Percentiles rank a stretch among this genome's conserved stretches.
phyloP scores from a whole-genome alignment of 2,888 invertebrate genomes.

The Synanthedon vespiformis region DNA sequence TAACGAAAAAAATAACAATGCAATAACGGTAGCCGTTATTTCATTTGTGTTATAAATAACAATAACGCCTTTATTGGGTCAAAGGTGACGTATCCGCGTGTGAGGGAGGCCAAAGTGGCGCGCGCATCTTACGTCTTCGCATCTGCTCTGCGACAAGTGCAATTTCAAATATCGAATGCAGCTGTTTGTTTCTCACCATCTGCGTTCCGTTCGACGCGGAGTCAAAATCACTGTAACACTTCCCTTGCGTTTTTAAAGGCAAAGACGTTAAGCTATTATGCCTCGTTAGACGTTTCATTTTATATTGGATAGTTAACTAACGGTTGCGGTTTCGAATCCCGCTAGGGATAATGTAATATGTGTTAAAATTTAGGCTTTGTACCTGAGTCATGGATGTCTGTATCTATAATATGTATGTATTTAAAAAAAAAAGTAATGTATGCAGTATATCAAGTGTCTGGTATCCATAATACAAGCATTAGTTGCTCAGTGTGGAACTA shows the following conservation, averaged over 20 bases:
- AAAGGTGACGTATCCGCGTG: background rate
- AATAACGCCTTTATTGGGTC: background rate
- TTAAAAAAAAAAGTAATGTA: no score
- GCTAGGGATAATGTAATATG: no score
- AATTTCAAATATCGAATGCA: conserved; percentile 19
- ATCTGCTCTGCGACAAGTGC: conserved; percentile 17
- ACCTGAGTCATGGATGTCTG: no score
- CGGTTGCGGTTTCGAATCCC: no score
- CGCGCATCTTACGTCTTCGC: background rate
- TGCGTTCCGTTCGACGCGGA: background rate
- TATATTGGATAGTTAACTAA: no score
- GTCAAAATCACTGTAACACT: background rate
- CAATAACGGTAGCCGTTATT: conserved; percentile 3
- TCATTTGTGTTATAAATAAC: background rate
- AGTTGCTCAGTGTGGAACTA: no score
- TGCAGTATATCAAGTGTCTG: no score
- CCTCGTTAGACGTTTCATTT: conserved; percentile 6
- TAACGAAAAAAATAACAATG: background rate
- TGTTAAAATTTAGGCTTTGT: no score
- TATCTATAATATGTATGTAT: no score
- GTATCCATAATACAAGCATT: no score
- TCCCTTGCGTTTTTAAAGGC: conserved; percentile 6
- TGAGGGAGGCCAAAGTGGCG: background rate
- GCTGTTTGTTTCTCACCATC: conserved; percentile 14
- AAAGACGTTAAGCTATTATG: conserved; percentile 14